A percentile compares a stretch with the other conserved stretches of the same genome.
Evolutionary conservation across 2,797 vertebrate species (phyloP).

Genomic region (Rhadinocentrus ornatus): DNA sequence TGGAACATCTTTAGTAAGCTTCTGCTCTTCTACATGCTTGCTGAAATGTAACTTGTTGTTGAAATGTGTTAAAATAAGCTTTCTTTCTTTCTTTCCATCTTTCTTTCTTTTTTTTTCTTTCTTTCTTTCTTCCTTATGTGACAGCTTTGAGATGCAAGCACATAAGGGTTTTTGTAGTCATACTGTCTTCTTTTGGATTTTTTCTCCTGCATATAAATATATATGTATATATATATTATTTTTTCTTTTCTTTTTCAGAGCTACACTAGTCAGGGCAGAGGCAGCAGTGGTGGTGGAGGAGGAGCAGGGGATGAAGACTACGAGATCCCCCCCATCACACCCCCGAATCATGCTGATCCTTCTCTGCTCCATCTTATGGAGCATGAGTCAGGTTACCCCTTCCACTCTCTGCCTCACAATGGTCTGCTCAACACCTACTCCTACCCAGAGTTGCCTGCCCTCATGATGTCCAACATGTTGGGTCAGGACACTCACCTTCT

Average conservation of each 20-base stretch:
- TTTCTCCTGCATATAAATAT: conserved; percentile 28
- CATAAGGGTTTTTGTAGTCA: conserved; percentile 5
- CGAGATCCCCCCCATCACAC: conserved; percentile 98
- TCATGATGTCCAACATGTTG: conserved; percentile 99
- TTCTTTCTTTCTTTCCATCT: not conserved
- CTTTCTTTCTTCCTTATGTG: conserved; percentile 9
- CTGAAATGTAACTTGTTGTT: conserved; percentile 34
- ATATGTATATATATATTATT: no score
- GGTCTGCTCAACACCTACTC: conserved; percentile 96
- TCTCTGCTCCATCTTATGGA: conserved; percentile 96
- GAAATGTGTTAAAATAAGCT: conserved; percentile 22
- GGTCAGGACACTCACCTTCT: conserved; percentile 96
- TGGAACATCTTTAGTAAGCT: conserved; percentile 44
- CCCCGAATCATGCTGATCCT: conserved; percentile 94
- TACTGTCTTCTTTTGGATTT: conserved; percentile 4
- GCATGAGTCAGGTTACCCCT: conserved; percentile 94
- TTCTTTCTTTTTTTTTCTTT: not conserved
- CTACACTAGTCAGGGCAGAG: conserved; percentile 82
- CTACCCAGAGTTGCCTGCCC: conserved; percentile 96
- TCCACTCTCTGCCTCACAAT: conserved; percentile 94
- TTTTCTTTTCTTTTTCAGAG: conserved; percentile 55
- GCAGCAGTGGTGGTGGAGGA: conserved; percentile 82
- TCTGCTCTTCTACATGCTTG: conserved; percentile 19
- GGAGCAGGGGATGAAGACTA: conserved; percentile 94
- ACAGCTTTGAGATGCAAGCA: conserved; percentile 15